Evolutionary conservation across 2,797 vertebrate species (phyloP).

Genomic region (Pantherophis vulpinus): DNA sequence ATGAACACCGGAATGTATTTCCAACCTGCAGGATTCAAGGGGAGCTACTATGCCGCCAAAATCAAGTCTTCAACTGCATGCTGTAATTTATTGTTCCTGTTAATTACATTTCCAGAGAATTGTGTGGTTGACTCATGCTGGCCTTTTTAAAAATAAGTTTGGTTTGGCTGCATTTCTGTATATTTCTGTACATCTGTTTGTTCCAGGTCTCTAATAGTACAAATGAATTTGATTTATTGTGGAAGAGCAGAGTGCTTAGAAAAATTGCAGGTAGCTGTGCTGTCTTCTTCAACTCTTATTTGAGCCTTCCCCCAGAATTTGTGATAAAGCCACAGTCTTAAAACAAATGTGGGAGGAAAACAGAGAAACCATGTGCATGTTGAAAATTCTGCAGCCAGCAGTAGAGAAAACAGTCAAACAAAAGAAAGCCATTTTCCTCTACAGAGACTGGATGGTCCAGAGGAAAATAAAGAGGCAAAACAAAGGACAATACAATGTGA

Average conservation of each 20-base stretch:
- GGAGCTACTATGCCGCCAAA: not conserved
- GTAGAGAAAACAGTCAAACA: not conserved
- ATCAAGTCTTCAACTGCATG: not conserved
- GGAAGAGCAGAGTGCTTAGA: not conserved
- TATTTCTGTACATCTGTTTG: not conserved
- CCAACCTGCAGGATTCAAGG: not conserved
- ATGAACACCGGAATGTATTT: not conserved
- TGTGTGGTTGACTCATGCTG: not conserved
- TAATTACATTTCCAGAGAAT: not conserved
- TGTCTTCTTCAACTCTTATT: not conserved
- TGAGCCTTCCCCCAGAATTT: not conserved
- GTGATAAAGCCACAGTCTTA: not conserved
- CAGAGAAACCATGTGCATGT: not conserved
- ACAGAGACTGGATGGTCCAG: not conserved
- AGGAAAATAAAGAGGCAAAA: not conserved
- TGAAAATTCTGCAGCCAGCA: not conserved
- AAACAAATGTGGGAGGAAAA: not conserved
- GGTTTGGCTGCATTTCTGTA: not conserved
- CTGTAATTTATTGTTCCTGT: slow-evolving; percentile 16
- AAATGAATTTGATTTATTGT: not conserved
- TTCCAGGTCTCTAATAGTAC: not conserved
- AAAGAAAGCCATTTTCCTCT: not conserved
- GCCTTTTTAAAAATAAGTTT: not conserved
- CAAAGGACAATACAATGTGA: not conserved
- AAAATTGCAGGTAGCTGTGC: not conserved